Conservation (phyloP, 2,113 vertebrate genomes). For the Limanda limanda region DNA sequence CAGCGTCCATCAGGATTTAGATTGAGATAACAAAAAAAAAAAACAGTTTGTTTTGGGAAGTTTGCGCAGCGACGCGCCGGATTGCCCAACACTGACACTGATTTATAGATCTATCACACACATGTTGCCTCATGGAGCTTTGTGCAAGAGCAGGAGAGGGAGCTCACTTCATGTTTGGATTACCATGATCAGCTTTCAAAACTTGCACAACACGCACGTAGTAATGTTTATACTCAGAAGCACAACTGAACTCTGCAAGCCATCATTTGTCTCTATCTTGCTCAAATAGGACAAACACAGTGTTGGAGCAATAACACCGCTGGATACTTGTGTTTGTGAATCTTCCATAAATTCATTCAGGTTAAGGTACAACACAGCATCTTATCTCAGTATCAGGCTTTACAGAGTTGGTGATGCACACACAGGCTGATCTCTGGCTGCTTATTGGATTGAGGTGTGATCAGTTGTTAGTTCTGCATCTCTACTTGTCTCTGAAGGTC, state of each 20-base stretch:
- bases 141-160: background rate
- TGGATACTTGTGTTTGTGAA: background rate
- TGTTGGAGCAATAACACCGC: slow-evolving; percentile 27
- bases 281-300: slow-evolving; percentile 53
- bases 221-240: background rate
- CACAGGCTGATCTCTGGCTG: background rate
- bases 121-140: slow-evolving; percentile 13
- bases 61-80: background rate
- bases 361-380: too few species aligned
- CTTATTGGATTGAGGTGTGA: background rate
- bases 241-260: background rate
- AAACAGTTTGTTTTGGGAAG: too few species aligned
- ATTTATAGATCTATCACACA: slow-evolving; percentile 11
- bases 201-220: background rate
- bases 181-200: background rate
- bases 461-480: background rate
- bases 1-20: background rate
- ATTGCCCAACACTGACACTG: slow-evolving; percentile 25
- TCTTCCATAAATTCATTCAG: too few species aligned
- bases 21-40: background rate
- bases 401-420: background rate
- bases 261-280: slow-evolving; percentile 41
- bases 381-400: background rate
- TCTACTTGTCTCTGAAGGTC: background rate
- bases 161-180: background rate